Evolutionary conservation across 2,113 vertebrate genomes (phyloP), one percentile per base, ranked within the genome.

Genomic region (Neogale vison): DNA sequence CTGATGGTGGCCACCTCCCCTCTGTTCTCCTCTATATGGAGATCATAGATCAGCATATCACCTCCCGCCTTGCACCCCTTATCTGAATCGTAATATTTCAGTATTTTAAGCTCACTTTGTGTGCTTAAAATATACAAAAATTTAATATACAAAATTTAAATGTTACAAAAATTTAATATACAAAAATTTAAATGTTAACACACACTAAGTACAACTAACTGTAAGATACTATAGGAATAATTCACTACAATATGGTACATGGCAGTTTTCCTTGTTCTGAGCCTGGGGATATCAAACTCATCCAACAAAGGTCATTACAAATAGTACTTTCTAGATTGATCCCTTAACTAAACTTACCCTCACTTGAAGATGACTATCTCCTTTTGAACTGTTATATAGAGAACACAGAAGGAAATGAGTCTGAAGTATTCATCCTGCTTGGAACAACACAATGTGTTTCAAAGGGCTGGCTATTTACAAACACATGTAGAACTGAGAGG

Each of bases 201-300:
- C 31, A 80, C 10, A 47, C 26, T 52, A 89, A 88, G 63, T 31
- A 21, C 50, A 86, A 77, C 57, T 57, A 94, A 65, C 13, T 55
- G 65, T 2, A 85, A 47, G 24, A 91, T 69, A 12, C 21, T 93
- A 61, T 10, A 71, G 55, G 31, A 89, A 92, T n/a, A 97, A 36
- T 71, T 59, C 93, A 77, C 12, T 59, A 63, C 9, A 84, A 81
- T 71, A 52, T 12, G 17, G 13, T 39, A 80, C 0, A 8, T 24
- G 26, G 24, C 52, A 15, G 23, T n/a, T 47, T 94, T 84, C 76
- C 59, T 94, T 96, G 52, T 93, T 84, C 55, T 81, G 26, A 92
- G 57, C 6, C 15, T 90, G 55, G 14, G 81, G 45, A 86, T 67
- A 82, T 47, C 72, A 82, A 79, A 76, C 21, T 59, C 11, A 76